A percentile compares a stretch with the other conserved stretches of the same genome.
Evolutionary conservation across 2,113 vertebrate genomes (phyloP).

Genomic region (Pygathrix nemaeus): DNA sequence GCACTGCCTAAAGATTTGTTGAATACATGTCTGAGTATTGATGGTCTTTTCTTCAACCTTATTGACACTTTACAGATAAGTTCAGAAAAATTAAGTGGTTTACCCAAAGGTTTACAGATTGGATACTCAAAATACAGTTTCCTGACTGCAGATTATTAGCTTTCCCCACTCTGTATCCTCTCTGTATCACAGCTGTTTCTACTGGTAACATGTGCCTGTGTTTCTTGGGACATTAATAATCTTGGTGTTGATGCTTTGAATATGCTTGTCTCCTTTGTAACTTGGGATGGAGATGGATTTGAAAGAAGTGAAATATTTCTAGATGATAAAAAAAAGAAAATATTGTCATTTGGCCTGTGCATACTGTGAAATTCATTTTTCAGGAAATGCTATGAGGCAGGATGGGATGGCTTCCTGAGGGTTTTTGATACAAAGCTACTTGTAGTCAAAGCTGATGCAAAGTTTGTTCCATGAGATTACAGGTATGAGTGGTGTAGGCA

Average conservation of each 20-base stretch:
- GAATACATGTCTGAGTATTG: neutral
- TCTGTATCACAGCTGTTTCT: neutral
- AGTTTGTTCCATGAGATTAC: neutral
- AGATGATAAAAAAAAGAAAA: neutral
- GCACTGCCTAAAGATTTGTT: neutral
- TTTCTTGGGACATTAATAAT: neutral
- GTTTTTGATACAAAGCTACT: neutral
- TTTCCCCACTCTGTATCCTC: neutral
- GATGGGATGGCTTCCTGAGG: neutral
- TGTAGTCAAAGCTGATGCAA: neutral
- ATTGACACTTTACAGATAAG: neutral
- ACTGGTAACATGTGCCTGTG: neutral
- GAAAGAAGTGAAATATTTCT: neutral
- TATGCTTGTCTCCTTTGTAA: neutral
- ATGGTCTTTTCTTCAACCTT: neutral
- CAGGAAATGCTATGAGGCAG: neutral
- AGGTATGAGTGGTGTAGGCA: neutral
- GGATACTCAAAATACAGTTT: neutral
- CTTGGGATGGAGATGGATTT: neutral
- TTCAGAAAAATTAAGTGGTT: neutral
- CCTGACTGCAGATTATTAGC: neutral
- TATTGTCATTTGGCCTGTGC: neutral
- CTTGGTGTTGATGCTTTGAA: neutral
- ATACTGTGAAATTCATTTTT: neutral
- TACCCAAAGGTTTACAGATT: neutral